Percentiles rank a stretch among this genome's conserved stretches.
Conservation (phyloP, 2,888 invertebrate genomes). For the Meiosimyza decipiens region DNA sequence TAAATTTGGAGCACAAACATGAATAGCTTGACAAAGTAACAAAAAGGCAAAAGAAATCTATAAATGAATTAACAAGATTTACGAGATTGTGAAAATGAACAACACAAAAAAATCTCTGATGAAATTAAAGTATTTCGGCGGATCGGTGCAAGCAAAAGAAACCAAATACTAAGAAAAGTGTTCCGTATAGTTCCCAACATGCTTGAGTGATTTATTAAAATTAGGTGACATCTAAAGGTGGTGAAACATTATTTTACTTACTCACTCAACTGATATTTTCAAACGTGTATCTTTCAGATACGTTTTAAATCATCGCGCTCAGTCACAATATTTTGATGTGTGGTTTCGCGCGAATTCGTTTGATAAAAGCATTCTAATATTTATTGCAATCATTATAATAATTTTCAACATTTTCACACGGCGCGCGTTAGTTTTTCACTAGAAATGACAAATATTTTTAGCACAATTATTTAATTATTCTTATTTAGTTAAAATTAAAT, state of each 20-base stretch:
- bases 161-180: too few relatives aligned
- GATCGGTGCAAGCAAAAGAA: too few relatives aligned
- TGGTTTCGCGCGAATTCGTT: not conserved
- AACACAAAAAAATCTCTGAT: too few relatives aligned
- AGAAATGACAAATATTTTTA: slow-evolving; percentile 3
- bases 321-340: slow-evolving; percentile 29
- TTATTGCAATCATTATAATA: slow-evolving; percentile 1
- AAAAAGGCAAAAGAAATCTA: too few relatives aligned
- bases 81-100: too few relatives aligned
- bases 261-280: slow-evolving; percentile 27
- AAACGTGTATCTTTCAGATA: not conserved
- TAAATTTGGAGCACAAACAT: too few relatives aligned
- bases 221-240: slow-evolving; percentile 14
- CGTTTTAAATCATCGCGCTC: slow-evolving; percentile 14
- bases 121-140: too few relatives aligned
- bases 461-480: slow-evolving; percentile 8
- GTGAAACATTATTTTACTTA: slow-evolving; percentile 17
- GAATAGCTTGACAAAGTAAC: too few relatives aligned
- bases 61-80: too few relatives aligned
- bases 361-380: not conserved
- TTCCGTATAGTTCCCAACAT: too few relatives aligned
- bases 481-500: not conserved
- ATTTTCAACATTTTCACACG: not conserved
- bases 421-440: too few relatives aligned
- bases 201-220: slow-evolving; percentile 27